Base-by-base conservation (phyloP, 2,113 vertebrate species). In the Platysteira castanea region DNA sequence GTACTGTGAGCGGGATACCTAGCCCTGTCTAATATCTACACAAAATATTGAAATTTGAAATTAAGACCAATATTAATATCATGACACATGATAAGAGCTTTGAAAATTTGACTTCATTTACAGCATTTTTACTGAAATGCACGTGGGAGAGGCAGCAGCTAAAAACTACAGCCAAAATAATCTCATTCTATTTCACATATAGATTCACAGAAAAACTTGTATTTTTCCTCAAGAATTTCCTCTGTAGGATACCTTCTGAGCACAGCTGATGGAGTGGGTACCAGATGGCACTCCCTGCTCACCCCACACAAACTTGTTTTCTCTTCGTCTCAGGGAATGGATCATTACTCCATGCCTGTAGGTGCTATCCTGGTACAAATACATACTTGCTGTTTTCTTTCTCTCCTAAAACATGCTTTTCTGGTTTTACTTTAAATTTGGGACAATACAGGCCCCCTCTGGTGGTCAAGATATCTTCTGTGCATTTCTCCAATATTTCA, bases 371-470 rank as follows among this genome's bases (percentile, higher is more conserved):
- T 59, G 33, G 20, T n/a, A 69, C 39, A 65, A 90, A 94, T 5
- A 44, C 13, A 28, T 27, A 10, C 30, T 77, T 69, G 42, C 30
- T 19, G 3, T 78, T 90, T 93, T 85, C 46, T 75, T 84, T 68
- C 63, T 70, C 49, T 89, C 67, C 65, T 87, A 39, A 81, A 84
- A 46, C 42, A 33, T 1, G 7, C 5, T 92, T 94, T 86, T 89
- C 76, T 71, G 27, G 1, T 87, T 92, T 84, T 19, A 17, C 59
- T 67, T n/a, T 60, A 69, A 67, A 56, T 56, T 6, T 60, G 30
- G 53, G 92, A 75, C 74, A 87, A 89, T 95, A 68, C 39, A 96
- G 52, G 82, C 92, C 84, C 91, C 95, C 89, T 95, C 95, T 95
- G 82, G 84, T 88, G 91, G 94, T 70, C 73, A 86, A 15, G 92